Base-by-base conservation (phyloP, 2,797 vertebrate species). In the Melanotaenia nigrans region DNA sequence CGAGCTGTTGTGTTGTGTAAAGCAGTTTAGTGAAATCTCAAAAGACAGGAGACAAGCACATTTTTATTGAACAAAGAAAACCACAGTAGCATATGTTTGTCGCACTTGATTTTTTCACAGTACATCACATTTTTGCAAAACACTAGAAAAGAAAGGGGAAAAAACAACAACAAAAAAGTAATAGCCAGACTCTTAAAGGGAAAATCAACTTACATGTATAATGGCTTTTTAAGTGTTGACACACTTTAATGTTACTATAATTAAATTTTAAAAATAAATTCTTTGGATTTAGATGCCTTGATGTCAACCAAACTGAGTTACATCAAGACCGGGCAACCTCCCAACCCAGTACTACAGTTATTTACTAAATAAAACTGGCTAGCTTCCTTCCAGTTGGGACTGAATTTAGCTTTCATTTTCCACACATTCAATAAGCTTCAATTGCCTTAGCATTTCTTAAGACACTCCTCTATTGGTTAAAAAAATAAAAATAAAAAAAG, bases 21-120 rank as follows among this genome's bases (percentile, higher is more conserved):
- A 38, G 2, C 12, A 71, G 47, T 13, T n/a, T 1, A 68, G 16
- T 47, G 30, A 71, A 20, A 72, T 63, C 75, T 81, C 40, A 68
- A 77, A 83, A 82, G 71, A 92, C 83, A 81, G 71, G 63, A 84
- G 71, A 87, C 73, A 32, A 87, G 78, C 68, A 84, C 56, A 63
- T 75, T 65, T 89, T 93, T 88, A 91, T 90, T 89, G 71, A 91
- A 85, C 72, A 84, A 81, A 89, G 65, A 83, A 79, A 88, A 90
- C 70, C 87, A 91, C 89, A 90, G 88, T 87, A 87, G 88, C 79
- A 86, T 80, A 83, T 30, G 81, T 84, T 65, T 78, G 64, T 85
- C 86, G 81, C 77, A 82, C 74, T 84, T 82, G 61, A 65, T 74
- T 76, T 73, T 45, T 85, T 87, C 77, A 91, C 89, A 82, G 76